phyloP scores from a whole-genome alignment of 2,113 vertebrate genomes.

The Ochotona princeps region DNA sequence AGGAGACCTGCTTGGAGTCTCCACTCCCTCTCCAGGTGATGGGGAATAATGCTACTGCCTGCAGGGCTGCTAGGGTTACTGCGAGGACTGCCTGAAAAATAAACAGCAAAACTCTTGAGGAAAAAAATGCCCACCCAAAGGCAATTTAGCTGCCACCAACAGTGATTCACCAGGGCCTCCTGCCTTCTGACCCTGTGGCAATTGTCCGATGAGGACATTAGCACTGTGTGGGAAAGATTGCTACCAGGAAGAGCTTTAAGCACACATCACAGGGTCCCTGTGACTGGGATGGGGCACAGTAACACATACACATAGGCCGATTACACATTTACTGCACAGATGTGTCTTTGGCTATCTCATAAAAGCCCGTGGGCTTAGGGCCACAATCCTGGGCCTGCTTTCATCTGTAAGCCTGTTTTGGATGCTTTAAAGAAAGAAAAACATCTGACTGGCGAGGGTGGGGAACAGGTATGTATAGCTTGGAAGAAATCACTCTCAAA shows the following conservation, averaged over 20 bases:
- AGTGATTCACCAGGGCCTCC: not conserved
- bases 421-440: not conserved
- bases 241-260: not conserved
- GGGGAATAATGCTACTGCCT: not conserved
- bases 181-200: not conserved
- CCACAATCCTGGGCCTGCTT: not conserved
- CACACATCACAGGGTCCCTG: not conserved
- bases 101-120: not conserved
- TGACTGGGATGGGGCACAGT: not conserved
- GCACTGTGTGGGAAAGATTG: not conserved
- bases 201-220: not conserved
- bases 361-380: not conserved
- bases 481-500: conserved; percentile 17
- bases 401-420: not conserved
- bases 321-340: not conserved
- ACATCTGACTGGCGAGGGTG: not conserved
- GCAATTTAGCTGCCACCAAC: not conserved
- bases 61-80: accelerated
- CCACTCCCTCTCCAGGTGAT: not conserved
- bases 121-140: not conserved
- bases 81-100: not conserved
- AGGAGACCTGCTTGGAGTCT: not conserved
- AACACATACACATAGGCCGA: not conserved
- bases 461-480: not conserved
- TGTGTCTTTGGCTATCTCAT: not conserved